Base-by-base conservation (phyloP, 2,888 invertebrate species). In the Macrophya alboannulata region DNA sequence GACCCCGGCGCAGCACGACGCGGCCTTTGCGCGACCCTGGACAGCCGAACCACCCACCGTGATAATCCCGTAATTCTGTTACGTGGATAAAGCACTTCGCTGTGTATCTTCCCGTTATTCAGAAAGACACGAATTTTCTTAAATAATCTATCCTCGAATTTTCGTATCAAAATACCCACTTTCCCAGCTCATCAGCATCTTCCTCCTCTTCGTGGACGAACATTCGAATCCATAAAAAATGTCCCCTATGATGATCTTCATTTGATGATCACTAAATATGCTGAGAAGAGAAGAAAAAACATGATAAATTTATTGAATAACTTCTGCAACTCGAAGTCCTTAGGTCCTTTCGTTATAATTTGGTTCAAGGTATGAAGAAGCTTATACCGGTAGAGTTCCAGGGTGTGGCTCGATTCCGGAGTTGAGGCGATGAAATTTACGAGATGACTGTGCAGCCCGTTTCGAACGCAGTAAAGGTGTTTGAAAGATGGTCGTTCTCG, bases 1-100 rank as follows among this genome's bases (percentile, higher is more conserved):
- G 89, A 89, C 91, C 90, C 90, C 88, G 87, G 37, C 79, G 82
- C 85, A 84, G 71, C 90, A 89, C 88, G 87, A 25, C 79, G 82
- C 85, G 85, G 71, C 84, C 59, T 81, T 74, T 59, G 62, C 21
- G 40, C 85, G 85, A 86, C 84, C 85, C 82, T 85, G 83, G 65
- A 48, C 83, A 48, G 21, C 65, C 65, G 81, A 81, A 51, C 83
- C 68, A 83, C 82, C 85, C 85, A 81, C 86, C 85, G 87, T 85
- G 85, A 65, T 87, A 88, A 88, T 88, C 88, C 86, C 86, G 62
- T 86, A 87, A 89, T 89, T 89, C 88, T 87, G 86, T 87, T 88
- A 74, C 83, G 68, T 83, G 68, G 48, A 65, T 71, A 12, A 83
- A 83, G 45, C 31, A 83, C 65, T 82, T 65, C 15, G 45, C 82